Evolutionary conservation across 2,797 vertebrate species (phyloP), one percentile per base, ranked within the genome.

Genomic region (Xenentodon cancila): DNA sequence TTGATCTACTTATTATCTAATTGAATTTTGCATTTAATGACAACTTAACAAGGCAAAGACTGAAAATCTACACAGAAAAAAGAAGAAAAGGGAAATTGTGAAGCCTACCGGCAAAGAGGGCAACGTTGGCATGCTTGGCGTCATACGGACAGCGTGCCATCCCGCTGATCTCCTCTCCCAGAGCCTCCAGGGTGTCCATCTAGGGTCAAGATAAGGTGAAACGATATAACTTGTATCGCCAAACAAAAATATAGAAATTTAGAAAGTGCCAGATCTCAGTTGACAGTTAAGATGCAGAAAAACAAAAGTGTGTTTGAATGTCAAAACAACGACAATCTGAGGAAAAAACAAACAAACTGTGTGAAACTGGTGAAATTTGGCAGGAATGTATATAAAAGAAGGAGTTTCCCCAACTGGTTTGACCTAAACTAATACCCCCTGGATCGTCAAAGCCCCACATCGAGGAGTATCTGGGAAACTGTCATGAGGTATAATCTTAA

Each of bases 111-210:
- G 97, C 97, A 30, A 99, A 99, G 69, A 99, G 92, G 0, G 98
- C 98, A 6, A 99, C 93, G 0, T 99, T 99, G 89, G 96, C 96
- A 56, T 99, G 98, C 84, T 99, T 99, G 91, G 97, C 95, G 68
- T 99, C 98, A 3, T 99, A 99, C 0, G 98, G 98, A 87, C 98
- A 99, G 53, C 97, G 95, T 21, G 98, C 98, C 97, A 99, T 99
- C 77, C 98, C 98, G 46, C 97, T 98, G 90, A 99, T 97, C 84
- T 99, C 98, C 86, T 99, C 97, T 76, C 96, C 96, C 45, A 93
- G 85, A 60, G 94, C 93, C 68, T 99, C 98, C 91, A 99, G 77
- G 40, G 94, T 95, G 81, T 99, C 98, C 91, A 94, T 92, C 98
- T 99, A 70, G 71, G 73, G 79, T 89, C 73, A 77, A 13, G 80